A percentile compares a stretch with the other conserved stretches of the same genome.
Evolutionary conservation across 2,888 invertebrate genomes (phyloP).

Genomic region (Steinernema carpocapsae): DNA sequence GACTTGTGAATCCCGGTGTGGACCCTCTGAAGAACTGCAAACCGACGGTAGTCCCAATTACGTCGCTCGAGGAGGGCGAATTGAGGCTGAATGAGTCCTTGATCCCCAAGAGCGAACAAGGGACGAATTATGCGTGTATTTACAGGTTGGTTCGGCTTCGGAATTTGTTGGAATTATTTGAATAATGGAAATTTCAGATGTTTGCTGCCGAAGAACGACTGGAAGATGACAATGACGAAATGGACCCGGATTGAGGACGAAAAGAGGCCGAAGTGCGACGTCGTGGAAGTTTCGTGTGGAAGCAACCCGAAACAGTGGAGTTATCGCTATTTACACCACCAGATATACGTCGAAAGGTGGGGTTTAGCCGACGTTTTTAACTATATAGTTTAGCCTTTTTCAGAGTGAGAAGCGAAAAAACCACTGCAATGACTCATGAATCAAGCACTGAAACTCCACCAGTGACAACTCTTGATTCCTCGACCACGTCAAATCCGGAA

Average conservation of each 20-base stretch:
- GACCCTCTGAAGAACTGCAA: slow-evolving; percentile 41
- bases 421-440: no score
- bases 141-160: slow-evolving; percentile 17
- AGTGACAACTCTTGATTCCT: no score
- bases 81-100: not conserved
- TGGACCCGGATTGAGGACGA: slow-evolving; percentile 21
- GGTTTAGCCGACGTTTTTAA: no score
- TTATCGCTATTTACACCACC: slow-evolving; percentile 37
- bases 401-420: no score
- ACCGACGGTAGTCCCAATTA: slow-evolving; percentile 4
- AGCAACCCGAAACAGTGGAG: not conserved
- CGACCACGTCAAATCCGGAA: no score
- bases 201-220: slow-evolving; percentile 24
- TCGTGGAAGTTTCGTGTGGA: slow-evolving; percentile 36
- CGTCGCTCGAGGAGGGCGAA: slow-evolving; percentile 9
- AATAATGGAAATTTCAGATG: slow-evolving; percentile 23
- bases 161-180: not conserved
- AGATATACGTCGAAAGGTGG: slow-evolving; percentile 37
- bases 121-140: slow-evolving; percentile 7
- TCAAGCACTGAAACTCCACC: no score
- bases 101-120: slow-evolving; percentile 11
- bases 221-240: slow-evolving; percentile 25
- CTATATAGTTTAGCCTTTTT: no score
- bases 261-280: slow-evolving; percentile 35
- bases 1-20: slow-evolving; percentile 11